Conservation (phyloP, 2,888 invertebrate genomes). For the Drosophila paramelanica region DNA sequence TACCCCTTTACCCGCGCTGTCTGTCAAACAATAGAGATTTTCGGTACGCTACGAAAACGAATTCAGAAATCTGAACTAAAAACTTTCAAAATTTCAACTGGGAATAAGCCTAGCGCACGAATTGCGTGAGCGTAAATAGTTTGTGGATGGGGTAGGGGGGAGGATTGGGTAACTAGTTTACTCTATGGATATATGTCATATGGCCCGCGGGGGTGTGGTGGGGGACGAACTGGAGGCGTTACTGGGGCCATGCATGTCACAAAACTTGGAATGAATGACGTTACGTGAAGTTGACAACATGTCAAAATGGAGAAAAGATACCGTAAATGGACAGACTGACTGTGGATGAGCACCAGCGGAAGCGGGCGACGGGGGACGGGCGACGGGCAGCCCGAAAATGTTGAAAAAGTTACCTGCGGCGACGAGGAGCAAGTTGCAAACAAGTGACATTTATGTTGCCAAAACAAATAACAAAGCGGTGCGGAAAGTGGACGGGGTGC, state of each 20-base stretch:
- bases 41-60: slow-evolving; percentile 22
- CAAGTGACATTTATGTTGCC: slow-evolving; percentile 80
- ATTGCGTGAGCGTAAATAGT: slow-evolving; percentile 4
- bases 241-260: slow-evolving; percentile 62
- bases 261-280: slow-evolving; percentile 75
- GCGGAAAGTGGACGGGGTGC: slow-evolving; percentile 5
- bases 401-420: slow-evolving; percentile 42
- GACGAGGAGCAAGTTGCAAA: slow-evolving; percentile 58
- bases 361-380: background rate
- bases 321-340: slow-evolving; percentile 61
- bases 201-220: slow-evolving; percentile 2
- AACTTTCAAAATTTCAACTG: slow-evolving; percentile 37
- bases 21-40: slow-evolving; percentile 20
- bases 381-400: background rate
- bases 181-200: background rate
- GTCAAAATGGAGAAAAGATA: slow-evolving; percentile 78
- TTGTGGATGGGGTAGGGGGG: background rate
- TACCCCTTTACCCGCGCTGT: background rate
- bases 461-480: slow-evolving; percentile 75
- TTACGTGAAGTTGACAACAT: slow-evolving; percentile 78
- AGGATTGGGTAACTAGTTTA: slow-evolving; percentile 1
- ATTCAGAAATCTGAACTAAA: slow-evolving; percentile 41
- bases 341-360: slow-evolving; percentile 1
- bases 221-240: background rate
- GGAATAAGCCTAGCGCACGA: slow-evolving; percentile 38